Evolutionary conservation across 2,888 invertebrate species (phyloP), one percentile per base, ranked within the genome.

Genomic region (Ophion ellenae): DNA sequence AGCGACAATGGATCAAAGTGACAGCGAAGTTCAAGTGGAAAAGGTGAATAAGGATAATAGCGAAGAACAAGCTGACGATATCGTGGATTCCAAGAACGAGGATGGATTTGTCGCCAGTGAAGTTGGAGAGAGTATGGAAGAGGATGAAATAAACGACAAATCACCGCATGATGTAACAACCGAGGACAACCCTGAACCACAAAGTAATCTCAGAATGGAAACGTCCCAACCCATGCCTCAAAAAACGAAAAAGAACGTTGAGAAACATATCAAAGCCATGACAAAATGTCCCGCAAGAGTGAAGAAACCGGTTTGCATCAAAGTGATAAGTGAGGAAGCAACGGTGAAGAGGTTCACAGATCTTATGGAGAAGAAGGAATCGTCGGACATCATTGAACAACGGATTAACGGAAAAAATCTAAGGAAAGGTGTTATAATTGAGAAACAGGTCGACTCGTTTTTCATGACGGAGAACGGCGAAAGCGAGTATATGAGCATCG

Each of bases 331-430:
- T 74, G 89, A 89, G 20, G 87, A 91, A 73, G 92, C 91, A 7
- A 88, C 89, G 2, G 92, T 93, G 4, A 92, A 91, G 77, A 90
- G 90, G 57, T 91, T 93, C 7, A 57, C 88, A 4, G 90, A 92
- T 36, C 61, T 93, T 57, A 69, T 91, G 11, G 80, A 90, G 40
- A 91, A 90, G 1, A 75, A 88, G 66, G 77, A 79, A 59, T 83
- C 78, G 1, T 70, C 79, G 2, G 87, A 85, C 66, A 70, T 64
- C 20, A 69, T 75, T 2, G 69, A 66, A 47, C 59, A 82, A 28
- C 20, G 66, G 28, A 36, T 20, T 2, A 36, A 47, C 11, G 64
- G 17, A 2, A 10, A 11, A 20, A 76, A 47, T 17, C 10, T 40
- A 10, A 84, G 57, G 17, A 63, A 82, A 6, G 78, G 84, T 66